These are phyloP conservation scores for Eurypyga helias DNA, from an alignment of 2,113 vertebrate genomes.

Conservation along the genomic window DNA sequence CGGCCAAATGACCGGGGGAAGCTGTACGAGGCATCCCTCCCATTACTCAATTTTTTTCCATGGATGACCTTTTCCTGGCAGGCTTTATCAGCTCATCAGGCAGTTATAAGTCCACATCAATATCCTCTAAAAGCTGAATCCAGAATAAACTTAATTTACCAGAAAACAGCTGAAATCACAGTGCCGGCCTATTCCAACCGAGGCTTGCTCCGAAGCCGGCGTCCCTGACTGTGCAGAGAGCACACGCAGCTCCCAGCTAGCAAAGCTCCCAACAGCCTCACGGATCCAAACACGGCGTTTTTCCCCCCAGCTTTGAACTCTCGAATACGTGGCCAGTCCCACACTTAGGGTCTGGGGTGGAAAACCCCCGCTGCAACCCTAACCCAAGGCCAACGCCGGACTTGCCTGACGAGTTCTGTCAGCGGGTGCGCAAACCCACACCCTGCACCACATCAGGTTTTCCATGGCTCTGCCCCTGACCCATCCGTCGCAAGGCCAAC, in stretches of 20 bases:
- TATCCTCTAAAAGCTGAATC: not conserved
- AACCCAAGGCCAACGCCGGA: not conserved
- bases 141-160: not conserved
- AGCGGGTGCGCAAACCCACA: not conserved
- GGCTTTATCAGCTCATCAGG: not conserved
- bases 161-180: not conserved
- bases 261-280: not conserved
- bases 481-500: too few relatives aligned
- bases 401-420: not conserved
- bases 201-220: not conserved
- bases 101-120: not conserved
- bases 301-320: not conserved
- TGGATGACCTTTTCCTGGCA: not conserved
- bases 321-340: rapidly evolving
- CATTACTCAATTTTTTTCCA: not conserved
- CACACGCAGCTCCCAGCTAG: not conserved
- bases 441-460: not conserved
- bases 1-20: not conserved
- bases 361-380: not conserved
- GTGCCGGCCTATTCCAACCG: not conserved
- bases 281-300: not conserved
- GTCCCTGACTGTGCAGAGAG: not conserved
- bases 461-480: not conserved
- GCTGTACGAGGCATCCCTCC: not conserved
- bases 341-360: too few relatives aligned